Conservation (phyloP, 2,888 invertebrate genomes). For the Falcaria lacertinaria region DNA sequence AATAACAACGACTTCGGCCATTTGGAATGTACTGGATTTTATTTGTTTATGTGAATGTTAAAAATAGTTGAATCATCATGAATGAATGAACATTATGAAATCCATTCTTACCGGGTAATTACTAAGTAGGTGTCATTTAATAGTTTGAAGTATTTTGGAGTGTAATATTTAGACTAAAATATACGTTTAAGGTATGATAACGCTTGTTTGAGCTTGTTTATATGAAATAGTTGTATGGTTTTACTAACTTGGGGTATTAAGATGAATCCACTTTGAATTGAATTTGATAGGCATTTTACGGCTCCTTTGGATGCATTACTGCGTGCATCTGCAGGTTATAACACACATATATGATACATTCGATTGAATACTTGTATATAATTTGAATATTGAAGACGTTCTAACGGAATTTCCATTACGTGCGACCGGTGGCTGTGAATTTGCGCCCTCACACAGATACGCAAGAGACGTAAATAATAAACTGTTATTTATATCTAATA, state of each 20-base stretch:
- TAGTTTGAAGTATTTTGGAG: too few relatives aligned
- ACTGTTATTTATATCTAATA: too few relatives aligned
- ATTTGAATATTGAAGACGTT: too few relatives aligned
- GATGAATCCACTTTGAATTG: not conserved
- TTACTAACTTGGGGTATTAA: not conserved
- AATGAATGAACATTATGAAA: conserved; percentile 10
- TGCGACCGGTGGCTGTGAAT: too few relatives aligned
- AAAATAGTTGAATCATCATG: conserved; percentile 8
- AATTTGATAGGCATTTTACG: not conserved
- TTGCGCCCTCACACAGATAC: too few relatives aligned
- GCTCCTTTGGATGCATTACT: not conserved
- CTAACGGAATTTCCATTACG: too few relatives aligned
- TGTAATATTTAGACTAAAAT: too few relatives aligned
- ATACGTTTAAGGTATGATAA: not conserved
- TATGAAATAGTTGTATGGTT: not conserved
- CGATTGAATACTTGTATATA: too few relatives aligned
- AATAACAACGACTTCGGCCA: not conserved
- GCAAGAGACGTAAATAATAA: too few relatives aligned
- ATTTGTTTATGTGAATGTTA: conserved; percentile 3
- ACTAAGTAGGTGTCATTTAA: too few relatives aligned
- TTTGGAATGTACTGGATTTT: not conserved
- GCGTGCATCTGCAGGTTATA: too few relatives aligned
- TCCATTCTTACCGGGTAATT: conserved; percentile 2
- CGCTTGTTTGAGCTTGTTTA: not conserved
- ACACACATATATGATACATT: too few relatives aligned